Conservation (phyloP, 1,140 invertebrate species). For the Bombus huntii region DNA sequence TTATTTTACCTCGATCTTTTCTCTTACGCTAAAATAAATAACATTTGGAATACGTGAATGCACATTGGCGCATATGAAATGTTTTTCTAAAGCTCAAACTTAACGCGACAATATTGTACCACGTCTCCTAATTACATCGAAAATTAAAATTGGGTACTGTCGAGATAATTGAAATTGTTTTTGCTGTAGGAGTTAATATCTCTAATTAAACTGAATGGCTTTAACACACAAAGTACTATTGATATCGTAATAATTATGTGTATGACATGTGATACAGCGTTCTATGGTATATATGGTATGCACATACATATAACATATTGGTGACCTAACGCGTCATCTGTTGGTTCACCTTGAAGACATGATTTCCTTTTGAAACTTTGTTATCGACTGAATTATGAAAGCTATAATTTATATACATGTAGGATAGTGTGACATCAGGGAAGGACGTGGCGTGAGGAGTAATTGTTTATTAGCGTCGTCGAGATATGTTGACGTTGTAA, state of each 20-base stretch:
- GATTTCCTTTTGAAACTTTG: neutral
- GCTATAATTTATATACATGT: no score
- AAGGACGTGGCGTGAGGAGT: no score
- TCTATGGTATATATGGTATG: neutral
- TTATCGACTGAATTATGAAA: neutral
- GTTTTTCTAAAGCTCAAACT: no score
- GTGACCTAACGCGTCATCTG: constrained; percentile 3
- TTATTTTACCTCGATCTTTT: neutral
- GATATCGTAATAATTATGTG: neutral
- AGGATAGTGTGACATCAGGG: no score
- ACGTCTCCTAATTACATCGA: no score
- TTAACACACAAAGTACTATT: neutral
- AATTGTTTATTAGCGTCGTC: no score
- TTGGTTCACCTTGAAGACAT: neutral
- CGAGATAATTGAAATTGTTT: no score
- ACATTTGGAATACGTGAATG: neutral
- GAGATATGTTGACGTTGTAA: no score
- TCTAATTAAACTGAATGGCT: neutral
- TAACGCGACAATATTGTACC: no score
- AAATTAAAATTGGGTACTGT: no score
- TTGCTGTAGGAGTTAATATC: neutral
- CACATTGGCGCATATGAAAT: no score
- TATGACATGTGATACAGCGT: neutral
- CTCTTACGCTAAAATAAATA: neutral
- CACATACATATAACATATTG: neutral